Percentiles rank a stretch among this genome's conserved stretches.
These are phyloP conservation scores for Aplidium turbinatum DNA, from an alignment of 23 tunicate genomes.

Conservation along the genomic window DNA sequence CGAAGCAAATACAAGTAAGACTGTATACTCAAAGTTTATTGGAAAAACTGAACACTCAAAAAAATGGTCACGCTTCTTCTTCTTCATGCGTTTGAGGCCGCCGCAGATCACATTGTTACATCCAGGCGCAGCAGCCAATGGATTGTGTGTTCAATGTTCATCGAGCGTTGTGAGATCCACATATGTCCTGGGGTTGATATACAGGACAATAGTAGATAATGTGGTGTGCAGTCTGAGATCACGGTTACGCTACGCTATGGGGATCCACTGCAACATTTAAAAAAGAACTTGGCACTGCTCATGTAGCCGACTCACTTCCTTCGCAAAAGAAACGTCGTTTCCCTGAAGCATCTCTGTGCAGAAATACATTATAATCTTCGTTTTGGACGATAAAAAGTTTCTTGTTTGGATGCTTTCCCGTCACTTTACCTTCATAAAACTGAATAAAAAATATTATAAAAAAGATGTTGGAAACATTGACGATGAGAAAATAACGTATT, in stretches of 20 bases:
- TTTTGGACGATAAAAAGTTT: constrained; percentile 37
- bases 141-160: no score
- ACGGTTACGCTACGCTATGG: no score
- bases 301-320: constrained; percentile 53
- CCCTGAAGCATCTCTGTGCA: constrained; percentile 47
- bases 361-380: constrained; percentile 43
- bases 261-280: no score
- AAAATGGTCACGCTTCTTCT: no score
- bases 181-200: neutral
- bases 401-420: constrained; percentile 61
- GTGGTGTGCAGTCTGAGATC: no score
- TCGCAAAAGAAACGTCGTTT: constrained; percentile 41
- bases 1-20: no score
- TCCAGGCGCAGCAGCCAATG: no score
- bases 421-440: constrained; percentile 67
- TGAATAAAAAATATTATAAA: constrained; percentile 7
- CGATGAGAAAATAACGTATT: neutral
- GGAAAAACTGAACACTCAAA: no score
- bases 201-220: no score
- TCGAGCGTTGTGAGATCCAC: neutral
- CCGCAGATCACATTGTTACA: no score
- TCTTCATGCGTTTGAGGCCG: no score
- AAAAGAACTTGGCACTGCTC: neutral
- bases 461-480: neutral
- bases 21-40: no score